Conservation (phyloP, 2,888 invertebrate genomes). For the Pherbina coryleti region DNA sequence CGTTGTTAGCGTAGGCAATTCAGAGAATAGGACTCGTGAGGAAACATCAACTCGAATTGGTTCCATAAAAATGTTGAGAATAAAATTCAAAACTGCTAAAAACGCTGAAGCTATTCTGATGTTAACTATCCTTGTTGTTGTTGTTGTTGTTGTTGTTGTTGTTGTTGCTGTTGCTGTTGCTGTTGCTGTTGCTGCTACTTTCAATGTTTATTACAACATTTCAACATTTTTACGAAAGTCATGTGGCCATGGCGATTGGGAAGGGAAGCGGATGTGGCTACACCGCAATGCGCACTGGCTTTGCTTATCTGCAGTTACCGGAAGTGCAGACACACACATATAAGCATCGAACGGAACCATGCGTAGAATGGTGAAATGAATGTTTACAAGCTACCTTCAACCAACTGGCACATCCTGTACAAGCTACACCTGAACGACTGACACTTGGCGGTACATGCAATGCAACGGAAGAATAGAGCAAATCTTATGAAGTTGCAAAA, state of each 20-base stretch:
- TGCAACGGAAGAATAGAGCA: too few species aligned
- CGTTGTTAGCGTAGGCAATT: background rate
- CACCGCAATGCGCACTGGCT: background rate
- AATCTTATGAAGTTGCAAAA: too few species aligned
- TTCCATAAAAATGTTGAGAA: conserved; percentile 3
- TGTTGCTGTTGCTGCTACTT: too few species aligned
- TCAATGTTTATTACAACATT: too few species aligned
- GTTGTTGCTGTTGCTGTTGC: background rate
- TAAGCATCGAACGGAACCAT: conserved; percentile 7
- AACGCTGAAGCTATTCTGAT: background rate
- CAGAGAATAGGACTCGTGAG: conserved; percentile 24
- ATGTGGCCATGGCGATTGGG: conserved; percentile 11
- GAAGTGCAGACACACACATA: conserved; percentile 12
- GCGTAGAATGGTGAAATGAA: background rate
- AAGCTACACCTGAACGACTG: background rate
- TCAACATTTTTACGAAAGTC: background rate
- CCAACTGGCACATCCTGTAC: background rate
- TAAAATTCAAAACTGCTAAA: conserved; percentile 9
- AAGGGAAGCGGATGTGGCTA: conserved; percentile 2
- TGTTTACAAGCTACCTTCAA: conserved; percentile 31
- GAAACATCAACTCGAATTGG: conserved; percentile 1
- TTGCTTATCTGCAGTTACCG: conserved; percentile 20
- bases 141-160: conserved; percentile 7
- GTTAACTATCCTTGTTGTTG: background rate
- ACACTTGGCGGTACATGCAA: too few species aligned